Percentiles rank a stretch among this genome's conserved stretches.
phyloP scores from a whole-genome alignment of 2,797 vertebrate species.

The Potorous gilbertii region DNA sequence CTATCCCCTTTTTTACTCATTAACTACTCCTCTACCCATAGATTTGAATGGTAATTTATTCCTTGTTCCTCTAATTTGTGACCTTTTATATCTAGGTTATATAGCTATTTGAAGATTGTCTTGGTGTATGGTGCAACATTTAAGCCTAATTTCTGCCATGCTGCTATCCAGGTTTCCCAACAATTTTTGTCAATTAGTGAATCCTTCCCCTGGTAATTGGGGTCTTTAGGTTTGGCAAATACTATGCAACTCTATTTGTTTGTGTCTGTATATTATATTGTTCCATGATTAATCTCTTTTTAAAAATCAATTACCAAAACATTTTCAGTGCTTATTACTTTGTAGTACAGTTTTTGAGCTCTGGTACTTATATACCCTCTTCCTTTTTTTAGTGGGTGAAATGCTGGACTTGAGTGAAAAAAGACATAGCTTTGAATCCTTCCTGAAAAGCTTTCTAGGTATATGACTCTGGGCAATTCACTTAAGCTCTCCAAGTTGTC shows the following conservation, averaged over 20 bases:
- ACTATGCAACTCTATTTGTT: not conserved
- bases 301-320: not conserved
- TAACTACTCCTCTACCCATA: not conserved
- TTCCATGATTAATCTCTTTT: not conserved
- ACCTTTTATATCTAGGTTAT: not conserved
- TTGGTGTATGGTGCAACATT: not conserved
- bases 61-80: not conserved
- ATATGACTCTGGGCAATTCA: not conserved
- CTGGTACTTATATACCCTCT: not conserved
- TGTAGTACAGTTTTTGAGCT: not conserved
- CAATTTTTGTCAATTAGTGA: not conserved
- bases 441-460: not conserved
- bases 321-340: not conserved
- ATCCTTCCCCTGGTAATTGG: not conserved
- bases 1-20: not conserved
- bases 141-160: not conserved
- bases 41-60: not conserved
- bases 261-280: not conserved
- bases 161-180: not conserved
- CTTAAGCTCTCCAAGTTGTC: not conserved
- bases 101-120: not conserved
- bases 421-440: not conserved
- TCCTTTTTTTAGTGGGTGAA: not conserved
- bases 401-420: not conserved
- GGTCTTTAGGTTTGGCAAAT: not conserved